phyloP scores from a whole-genome alignment of 2,113 vertebrate species.

The Fregata magnificens region DNA sequence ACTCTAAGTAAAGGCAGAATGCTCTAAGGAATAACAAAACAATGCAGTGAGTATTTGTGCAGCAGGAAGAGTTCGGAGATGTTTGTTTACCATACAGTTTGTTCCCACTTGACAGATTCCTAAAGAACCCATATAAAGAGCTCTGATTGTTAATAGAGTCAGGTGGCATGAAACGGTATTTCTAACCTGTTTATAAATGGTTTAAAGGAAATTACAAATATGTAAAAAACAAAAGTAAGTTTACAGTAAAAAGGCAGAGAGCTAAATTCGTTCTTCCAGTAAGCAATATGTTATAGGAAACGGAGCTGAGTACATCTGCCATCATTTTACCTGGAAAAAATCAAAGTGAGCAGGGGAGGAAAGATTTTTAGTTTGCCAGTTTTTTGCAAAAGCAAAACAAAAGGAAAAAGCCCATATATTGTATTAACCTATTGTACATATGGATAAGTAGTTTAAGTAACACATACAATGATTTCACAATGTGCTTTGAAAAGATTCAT shows the following conservation, averaged over 20 bases:
- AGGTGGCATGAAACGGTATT: background rate
- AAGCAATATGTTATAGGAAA: background rate
- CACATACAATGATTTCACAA: background rate
- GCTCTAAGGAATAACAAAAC: slow-evolving; percentile 21
- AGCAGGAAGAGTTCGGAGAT: slow-evolving; percentile 29
- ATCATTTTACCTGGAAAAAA: slow-evolving; percentile 4
- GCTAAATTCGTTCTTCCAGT: slow-evolving; percentile 2
- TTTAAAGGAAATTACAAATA: slow-evolving; percentile 33
- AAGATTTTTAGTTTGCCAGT: background rate
- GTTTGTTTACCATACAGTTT: slow-evolving; percentile 33
- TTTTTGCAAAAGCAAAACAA: background rate
- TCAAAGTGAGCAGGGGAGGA: background rate
- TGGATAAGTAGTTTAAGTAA: slow-evolving; percentile 9
- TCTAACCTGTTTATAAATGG: slow-evolving; percentile 28
- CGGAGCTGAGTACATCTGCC: background rate
- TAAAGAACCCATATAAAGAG: background rate
- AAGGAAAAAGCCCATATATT: background rate
- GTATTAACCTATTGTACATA: background rate
- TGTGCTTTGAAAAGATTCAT: background rate
- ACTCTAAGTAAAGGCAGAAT: background rate
- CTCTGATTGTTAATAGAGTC: slow-evolving; percentile 29
- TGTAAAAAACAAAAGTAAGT: background rate
- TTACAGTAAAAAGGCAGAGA: slow-evolving; percentile 34
- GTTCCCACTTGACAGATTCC: background rate
- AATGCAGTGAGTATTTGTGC: background rate